Evolutionary conservation across 2,797 vertebrate species (phyloP).

Genomic region (Heteromormyrus szaboi): DNA sequence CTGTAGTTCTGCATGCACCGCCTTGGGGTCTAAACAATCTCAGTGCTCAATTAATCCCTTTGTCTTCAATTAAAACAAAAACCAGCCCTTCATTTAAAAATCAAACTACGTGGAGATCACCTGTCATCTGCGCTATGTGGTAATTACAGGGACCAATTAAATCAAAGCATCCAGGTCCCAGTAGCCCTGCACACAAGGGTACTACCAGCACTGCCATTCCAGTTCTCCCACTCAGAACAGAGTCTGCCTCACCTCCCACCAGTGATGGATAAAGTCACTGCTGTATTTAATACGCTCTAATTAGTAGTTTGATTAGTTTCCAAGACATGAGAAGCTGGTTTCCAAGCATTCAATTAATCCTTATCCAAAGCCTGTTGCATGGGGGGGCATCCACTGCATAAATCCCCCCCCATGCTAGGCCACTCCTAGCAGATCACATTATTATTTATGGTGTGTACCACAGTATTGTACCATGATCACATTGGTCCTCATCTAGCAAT

Average conservation of each 20-base stretch:
- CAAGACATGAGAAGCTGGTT: conserved; percentile 33
- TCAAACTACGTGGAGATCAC: not conserved
- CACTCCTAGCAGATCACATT: not conserved
- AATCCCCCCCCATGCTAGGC: not conserved
- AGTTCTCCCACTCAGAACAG: not conserved
- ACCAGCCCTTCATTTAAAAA: not conserved
- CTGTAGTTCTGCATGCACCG: not conserved
- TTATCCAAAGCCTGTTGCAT: conserved; percentile 33
- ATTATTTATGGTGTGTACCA: no score
- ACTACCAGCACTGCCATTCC: not conserved
- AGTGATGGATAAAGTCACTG: conserved; percentile 20
- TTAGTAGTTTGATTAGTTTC: conserved; percentile 43
- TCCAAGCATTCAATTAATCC: conserved; percentile 39
- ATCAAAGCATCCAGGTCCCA: not conserved
- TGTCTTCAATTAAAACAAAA: conserved; percentile 3
- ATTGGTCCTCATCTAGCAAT: not conserved
- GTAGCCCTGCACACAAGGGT: not conserved
- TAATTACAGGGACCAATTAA: not conserved
- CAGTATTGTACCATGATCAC: not conserved
- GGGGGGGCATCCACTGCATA: no score
- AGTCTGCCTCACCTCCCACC: not conserved
- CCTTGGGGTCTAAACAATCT: not conserved
- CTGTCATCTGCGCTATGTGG: not conserved
- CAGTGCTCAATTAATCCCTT: not conserved
- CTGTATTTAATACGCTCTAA: conserved; percentile 29